Evolutionary conservation across 2,113 vertebrate genomes (phyloP).

Genomic region (Gymnocephalus cernua): DNA sequence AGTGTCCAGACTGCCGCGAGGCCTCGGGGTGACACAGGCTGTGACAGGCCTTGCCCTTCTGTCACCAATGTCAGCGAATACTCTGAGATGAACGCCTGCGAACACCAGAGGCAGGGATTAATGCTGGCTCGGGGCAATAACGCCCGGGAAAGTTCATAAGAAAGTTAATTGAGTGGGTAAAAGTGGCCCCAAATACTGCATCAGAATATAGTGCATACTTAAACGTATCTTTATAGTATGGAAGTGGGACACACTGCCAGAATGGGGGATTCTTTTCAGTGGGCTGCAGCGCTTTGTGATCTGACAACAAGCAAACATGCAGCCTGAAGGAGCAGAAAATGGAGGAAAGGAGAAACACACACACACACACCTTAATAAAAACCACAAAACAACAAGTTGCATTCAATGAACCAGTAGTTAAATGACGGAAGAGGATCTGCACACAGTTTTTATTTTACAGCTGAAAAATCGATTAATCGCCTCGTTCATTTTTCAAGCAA

Average conservation of each 20-base stretch:
- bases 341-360: neutral
- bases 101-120: slow-evolving; percentile 26
- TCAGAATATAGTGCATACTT: neutral
- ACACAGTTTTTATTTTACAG: neutral
- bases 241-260: slow-evolving; percentile 10
- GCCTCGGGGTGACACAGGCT: slow-evolving; percentile 55
- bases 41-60: slow-evolving; percentile 51
- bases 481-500: neutral
- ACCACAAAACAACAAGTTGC: neutral
- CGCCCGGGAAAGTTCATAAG: neutral
- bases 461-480: neutral
- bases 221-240: neutral
- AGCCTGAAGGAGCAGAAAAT: slow-evolving; percentile 9
- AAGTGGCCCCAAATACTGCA: neutral
- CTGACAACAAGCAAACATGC: slow-evolving; percentile 17
- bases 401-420: neutral
- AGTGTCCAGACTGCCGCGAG: slow-evolving; percentile 60
- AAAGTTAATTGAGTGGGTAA: neutral
- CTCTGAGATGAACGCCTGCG: slow-evolving; percentile 45
- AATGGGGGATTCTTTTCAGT: slow-evolving; percentile 4
- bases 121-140: neutral
- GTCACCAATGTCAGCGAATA: slow-evolving; percentile 59
- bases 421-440: neutral
- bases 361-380: neutral
- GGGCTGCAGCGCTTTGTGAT: slow-evolving; percentile 20